These are phyloP conservation scores for Esox masquinongy DNA, from an alignment of 2,797 vertebrate genomes.

Conservation along the genomic window DNA sequence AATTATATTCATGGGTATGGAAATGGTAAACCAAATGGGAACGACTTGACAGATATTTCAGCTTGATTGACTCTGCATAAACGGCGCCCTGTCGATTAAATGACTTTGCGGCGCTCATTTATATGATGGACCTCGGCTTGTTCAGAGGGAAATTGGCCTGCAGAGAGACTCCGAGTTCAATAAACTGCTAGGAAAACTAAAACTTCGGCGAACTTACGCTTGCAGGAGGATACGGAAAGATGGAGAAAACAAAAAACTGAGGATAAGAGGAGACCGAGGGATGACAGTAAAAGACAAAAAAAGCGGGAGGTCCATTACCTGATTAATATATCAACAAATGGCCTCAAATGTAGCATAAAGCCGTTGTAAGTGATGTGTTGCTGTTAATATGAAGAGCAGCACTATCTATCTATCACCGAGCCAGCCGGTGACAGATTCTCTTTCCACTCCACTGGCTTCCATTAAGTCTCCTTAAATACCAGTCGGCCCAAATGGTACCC, in stretches of 20 bases:
- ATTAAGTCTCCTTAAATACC: slow-evolving; percentile 57
- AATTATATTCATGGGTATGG: slow-evolving; percentile 66
- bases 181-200: not conserved
- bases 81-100: slow-evolving; percentile 60
- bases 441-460: slow-evolving; percentile 62
- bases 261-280: not conserved
- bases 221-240: slow-evolving; percentile 15
- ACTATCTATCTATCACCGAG: slow-evolving; percentile 61
- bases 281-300: slow-evolving; percentile 10
- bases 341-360: slow-evolving; percentile 35
- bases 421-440: slow-evolving; percentile 49
- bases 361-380: slow-evolving; percentile 48
- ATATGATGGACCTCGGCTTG: slow-evolving; percentile 62
- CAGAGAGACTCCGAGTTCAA: not conserved
- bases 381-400: slow-evolving; percentile 51
- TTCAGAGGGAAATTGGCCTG: slow-evolving; percentile 61
- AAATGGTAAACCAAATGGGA: slow-evolving; percentile 51
- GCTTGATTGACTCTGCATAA: slow-evolving; percentile 66
- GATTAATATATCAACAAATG: slow-evolving; percentile 55
- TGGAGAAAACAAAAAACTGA: slow-evolving; percentile 23
- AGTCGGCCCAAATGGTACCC: not conserved
- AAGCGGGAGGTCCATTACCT: slow-evolving; percentile 54
- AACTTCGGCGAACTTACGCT: not conserved
- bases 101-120: slow-evolving; percentile 54
- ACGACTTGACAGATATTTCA: slow-evolving; percentile 60